Evolutionary conservation across 2,113 vertebrate species (phyloP), one percentile per base, ranked within the genome.

Genomic region (Myrmecobius fasciatus): DNA sequence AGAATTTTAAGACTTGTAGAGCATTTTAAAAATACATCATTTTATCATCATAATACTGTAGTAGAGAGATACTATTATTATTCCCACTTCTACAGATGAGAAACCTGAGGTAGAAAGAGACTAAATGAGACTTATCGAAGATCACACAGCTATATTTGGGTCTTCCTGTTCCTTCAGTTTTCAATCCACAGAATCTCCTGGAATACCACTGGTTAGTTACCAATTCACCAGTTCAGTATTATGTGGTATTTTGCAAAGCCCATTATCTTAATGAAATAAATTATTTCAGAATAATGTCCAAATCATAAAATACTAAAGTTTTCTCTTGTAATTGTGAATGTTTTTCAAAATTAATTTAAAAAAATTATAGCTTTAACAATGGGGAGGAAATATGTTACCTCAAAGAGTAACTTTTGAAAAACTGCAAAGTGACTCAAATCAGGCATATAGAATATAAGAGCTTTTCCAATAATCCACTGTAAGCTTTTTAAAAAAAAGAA

Each of bases 401-500:
- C 67, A 91, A 91, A 92, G 92, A 91, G 8, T 47, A 52, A 92
- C 94, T 97, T 12, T 94, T 28, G 47, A 53, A 92, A 96, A 96
- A 56, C 25, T 48, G 53, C 49, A 20, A 89, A 95, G 53, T 43
- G 96, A 28, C 10, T 95, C 53, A 95, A 96, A 49, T 0, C 8
- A 52, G 26, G 56, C 12, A 51, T 51, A 48, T 25, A n/a, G 89
- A 94, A 0, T 91, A 0, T 95, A 96, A 92, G 11, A 47, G 89
- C 53, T 95, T 94, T 94, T 90, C 53, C 60, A 94, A 54, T 75
- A 96, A 25, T 91, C 11, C 90, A 94, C 89, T 48, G 36, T 0
- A 94, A 53, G 48, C 46, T 91, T 17, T 43, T 91, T n/a, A n/a
- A n/a, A n/a, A n/a, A 67, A 8, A 92, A 48, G 1, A 2, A 46